phyloP scores from a whole-genome alignment of 2,888 invertebrate species.

The Lumbricus terrestris region DNA sequence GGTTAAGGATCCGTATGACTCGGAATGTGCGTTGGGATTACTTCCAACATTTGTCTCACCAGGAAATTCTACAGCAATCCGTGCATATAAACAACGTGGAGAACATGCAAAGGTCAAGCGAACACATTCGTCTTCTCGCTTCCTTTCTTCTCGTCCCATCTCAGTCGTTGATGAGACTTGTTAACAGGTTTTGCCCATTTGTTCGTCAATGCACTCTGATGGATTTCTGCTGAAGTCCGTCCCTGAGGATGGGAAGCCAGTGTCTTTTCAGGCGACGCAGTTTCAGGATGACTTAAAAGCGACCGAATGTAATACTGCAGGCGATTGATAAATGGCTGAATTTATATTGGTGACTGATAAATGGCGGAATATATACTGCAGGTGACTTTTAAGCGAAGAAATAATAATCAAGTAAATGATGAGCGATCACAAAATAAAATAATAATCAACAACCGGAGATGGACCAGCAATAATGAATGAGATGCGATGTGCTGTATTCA shows the following conservation, averaged over 20 bases:
- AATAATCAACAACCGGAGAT: no score
- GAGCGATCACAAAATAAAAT: no score
- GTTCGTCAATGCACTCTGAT: neutral
- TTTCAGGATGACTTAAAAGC: neutral
- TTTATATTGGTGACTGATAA: no score
- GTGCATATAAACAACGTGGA: neutral
- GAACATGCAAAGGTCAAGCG: neutral
- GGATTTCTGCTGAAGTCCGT: neutral
- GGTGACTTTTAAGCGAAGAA: no score
- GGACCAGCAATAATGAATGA: neutral
- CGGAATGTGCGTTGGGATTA: neutral
- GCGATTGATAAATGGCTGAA: no score
- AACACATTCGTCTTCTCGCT: neutral
- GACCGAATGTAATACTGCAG: no score
- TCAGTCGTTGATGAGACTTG: neutral
- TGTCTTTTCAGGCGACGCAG: neutral
- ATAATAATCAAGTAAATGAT: no score
- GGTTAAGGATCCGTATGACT: neutral
- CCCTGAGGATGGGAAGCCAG: neutral
- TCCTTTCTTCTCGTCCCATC: neutral
- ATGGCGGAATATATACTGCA: no score
- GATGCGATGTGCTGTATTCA: no score
- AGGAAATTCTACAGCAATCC: neutral
- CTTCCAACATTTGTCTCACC: neutral
- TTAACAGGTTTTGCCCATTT: neutral